Base-by-base conservation (phyloP, 2,888 invertebrate species). In the Sabatieria punctata region DNA sequence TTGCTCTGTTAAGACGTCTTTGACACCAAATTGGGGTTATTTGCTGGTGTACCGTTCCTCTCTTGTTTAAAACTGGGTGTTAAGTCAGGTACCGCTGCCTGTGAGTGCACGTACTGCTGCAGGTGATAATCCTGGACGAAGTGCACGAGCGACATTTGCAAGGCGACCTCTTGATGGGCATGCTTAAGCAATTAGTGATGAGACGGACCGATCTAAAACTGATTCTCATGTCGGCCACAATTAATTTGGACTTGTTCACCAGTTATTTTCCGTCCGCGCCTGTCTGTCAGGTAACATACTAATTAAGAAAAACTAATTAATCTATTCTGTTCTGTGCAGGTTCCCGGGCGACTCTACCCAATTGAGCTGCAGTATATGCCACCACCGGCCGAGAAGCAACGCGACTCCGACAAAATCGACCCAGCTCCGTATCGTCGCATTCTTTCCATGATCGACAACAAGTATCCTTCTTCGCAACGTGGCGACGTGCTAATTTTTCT, bases 171-270 rank as follows among this genome's bases (percentile, higher is more conserved):
- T 70, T 97, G 35, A 72, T 95, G 3, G 95, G 95, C 1, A 80
- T 97, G 1, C 76, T 95, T 56, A 89, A 91, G 65, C 93, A 91
- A 65, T 70, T 97, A 8, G 73, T 89, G 41, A 77, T 80, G 57
- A 82, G 81, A 58, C 73, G 84, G 42, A 53, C 57, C 6, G 78
- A 88, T 59, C 73, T 95, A 22, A 93, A 91, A 68, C 65, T 74
- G 11, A 79, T 93, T 37, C 76, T 99, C 0, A 99, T 99, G 97
- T 93, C 93, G 0, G 97, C 97, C 15, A 97, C 97, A 0, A 95
- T 97, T 48, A 97, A 99, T 69, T 80, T 95, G 24, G 77, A 86
- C 54, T 71, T 97, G n/a, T 97, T 95, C 67, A 77, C 78, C 52
- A 74, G 78, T 54, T 97, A 89, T 66, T 97, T 97, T 60, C 82